Evolutionary conservation across 1,140 invertebrate genomes (phyloP), one percentile per base, ranked within the genome.

Genomic region (Meteorus sp.): DNA sequence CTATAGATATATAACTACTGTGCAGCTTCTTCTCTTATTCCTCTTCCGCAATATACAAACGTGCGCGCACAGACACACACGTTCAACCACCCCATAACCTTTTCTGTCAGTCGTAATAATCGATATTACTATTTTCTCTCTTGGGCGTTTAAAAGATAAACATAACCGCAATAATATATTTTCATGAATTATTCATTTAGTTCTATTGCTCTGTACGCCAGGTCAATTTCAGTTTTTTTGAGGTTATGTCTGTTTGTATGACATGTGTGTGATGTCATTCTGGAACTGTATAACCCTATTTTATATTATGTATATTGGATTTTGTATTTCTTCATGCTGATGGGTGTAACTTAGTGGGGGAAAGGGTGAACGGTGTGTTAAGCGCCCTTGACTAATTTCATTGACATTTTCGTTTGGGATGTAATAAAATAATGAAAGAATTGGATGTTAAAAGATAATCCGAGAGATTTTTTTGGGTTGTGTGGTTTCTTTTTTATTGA

Each of bases 21-120:
- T n/a, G n/a, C n/a, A 47, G 47, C 33, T 44, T 41, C 35, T 48
- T 50, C 45, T 33, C 47, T n/a, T 45, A 44, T 57, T n/a, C 45
- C 20, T 50, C 56, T 58, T 51, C 23, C 45, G 29, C 31, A 31
- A 48, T 56, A 25, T 31, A 48, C 4, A 39, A 13, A 39, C 35
- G 35, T 13, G 35, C 35, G n/a, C 15, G 35, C 13, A 39, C 8
- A 20, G 20, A 56, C 22, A 44, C 41, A 27, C 31, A 44, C 27
- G 13, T 56, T 31, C 43, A 56, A 43, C 41, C 54, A 29, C 39
- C 43, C 54, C 39, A 56, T 56, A 56, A 45, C 37, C 54, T 23
- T 29, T 13, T 56, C 54, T 45, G 43, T 27, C 54, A 45, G 43
- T 56, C 25, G 39, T 44, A 56, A 56, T 56, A 56, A 56, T 56